Conservation (phyloP, 1,140 invertebrate species). For the Saccostrea echinata region DNA sequence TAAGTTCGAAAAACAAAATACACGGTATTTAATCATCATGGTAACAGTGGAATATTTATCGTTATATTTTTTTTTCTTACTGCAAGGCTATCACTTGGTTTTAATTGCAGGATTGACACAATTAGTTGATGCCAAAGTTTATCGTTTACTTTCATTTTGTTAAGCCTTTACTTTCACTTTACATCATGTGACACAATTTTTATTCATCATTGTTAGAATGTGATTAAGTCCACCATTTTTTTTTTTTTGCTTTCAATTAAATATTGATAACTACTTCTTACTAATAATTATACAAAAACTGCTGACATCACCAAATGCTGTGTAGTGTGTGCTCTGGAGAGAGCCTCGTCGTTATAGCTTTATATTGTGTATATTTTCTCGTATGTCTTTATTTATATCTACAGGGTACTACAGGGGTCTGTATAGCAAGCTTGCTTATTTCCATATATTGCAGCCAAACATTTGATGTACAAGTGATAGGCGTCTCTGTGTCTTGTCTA, state of each 20-base stretch:
- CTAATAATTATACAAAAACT: not conserved
- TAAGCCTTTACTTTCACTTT: not conserved
- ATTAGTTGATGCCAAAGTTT: not conserved
- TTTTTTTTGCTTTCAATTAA: not conserved
- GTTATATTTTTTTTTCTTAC: not conserved
- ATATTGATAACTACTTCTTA: too few relatives aligned
- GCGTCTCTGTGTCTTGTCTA: not conserved
- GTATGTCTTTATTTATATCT: not conserved
- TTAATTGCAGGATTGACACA: not conserved
- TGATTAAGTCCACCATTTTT: not conserved
- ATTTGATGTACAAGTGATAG: not conserved
- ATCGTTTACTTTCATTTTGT: not conserved
- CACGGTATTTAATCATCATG: not conserved
- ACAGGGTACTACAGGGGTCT: not conserved
- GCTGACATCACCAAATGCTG: not conserved
- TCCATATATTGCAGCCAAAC: not conserved
- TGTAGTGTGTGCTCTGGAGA: not conserved
- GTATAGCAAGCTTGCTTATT: conserved; percentile 2
- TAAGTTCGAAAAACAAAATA: not conserved
- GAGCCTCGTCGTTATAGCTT: not conserved
- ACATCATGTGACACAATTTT: not conserved
- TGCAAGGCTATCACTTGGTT: not conserved
- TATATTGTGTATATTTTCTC: not conserved
- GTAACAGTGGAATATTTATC: not conserved
- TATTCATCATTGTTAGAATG: not conserved